Base-by-base conservation (phyloP, 2,888 invertebrate species). In the Pachymerium ferrugineum region DNA sequence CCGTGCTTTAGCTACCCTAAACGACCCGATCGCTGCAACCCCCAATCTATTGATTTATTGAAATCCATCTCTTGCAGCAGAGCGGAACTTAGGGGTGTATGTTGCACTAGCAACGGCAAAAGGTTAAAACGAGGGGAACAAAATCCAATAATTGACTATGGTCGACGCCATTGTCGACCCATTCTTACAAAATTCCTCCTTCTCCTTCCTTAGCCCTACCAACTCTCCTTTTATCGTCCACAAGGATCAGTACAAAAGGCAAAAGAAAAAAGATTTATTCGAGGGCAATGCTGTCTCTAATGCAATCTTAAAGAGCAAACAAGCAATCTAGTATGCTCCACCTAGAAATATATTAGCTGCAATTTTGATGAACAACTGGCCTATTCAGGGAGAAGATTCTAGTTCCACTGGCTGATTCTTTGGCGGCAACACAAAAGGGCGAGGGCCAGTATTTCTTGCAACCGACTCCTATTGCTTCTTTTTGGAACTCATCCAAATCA, bases 111-210 rank as follows among this genome's bases (percentile, higher is more conserved):
- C 54, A 54, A 54, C 54, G 54, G 54, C 54, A 54, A 54, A 54
- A 54, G 54, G 54, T 54, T 54, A 54, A 54, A 54, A 54, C 54
- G 54, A 54, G 54, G 25, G 54, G 54, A 28, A 54, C 54, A 22
- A 54, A 54, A 54, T 54, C 54, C 54, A 54, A 54, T 54, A 54
- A 54, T 54, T 54, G 54, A 54, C 54, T 54, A 54, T 54, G 54
- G 28, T 25, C 22, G 54, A 54, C 22, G 22, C 25, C 54, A 54
- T 54, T 54, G 54, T 54, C 10, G 25, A 54, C 25, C 54, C 6
- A 25, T 54, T 54, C 54, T 4, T 1, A 4, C 54, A 22, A 54
- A 54, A 54, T 54, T 54, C 25, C 54, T 12, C 47, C 12, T 12
- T 10, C 25, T 25, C 54, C 3, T 1, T 10, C 14, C 38, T 3